Base-by-base conservation (phyloP, 37 sponge, comb jelly and placozoan species). In the Theonella swinhoei region DNA sequence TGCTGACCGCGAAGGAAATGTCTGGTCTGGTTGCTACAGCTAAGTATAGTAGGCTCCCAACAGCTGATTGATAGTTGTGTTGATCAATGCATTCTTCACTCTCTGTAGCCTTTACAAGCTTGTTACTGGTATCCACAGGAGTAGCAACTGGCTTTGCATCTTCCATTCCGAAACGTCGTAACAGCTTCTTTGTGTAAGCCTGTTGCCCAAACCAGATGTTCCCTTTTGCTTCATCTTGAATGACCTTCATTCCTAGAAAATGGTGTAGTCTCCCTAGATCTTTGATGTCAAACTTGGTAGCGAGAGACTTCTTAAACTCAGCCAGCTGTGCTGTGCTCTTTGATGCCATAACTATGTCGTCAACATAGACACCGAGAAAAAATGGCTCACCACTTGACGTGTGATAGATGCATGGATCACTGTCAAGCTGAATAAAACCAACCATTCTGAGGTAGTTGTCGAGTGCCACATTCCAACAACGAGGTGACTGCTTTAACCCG, bases 151-250 rank as follows among this genome's bases (percentile, higher is more conserved):
- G 22, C 67, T 85, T 85, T 0, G 64, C 42, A 36, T 85, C 61
- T 36, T 87, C 70, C 81, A 87, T 80, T 41, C 81, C 88, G 74
- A 69, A 68, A 64, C 25, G 61, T 72, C 65, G 62, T 24, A 84
- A 64, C 14, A 85, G 29, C 42, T 41, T 36, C 26, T 76, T 63
- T 17, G 78, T 69, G 63, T 77, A 85, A 34, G 78, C 71, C 26
- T 70, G 78, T 36, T 85, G 85, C n/a, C 85, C 78, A n/a, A 85
- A 77, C 85, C 85, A 85, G 39, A 40, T 35, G 23, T 34, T 9
- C 19, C 35, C 59, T 5, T 39, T 17, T 47, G 7, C 32, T 29
- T 74, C 68, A 32, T 72, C 65, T 39, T 77, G 78, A 39, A 63
- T 63, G n/a, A 80, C 72, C 42, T 85, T 68, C 69, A 83, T 54